phyloP scores from a whole-genome alignment of 2,113 vertebrate genomes.

The Taurulus bubalis region DNA sequence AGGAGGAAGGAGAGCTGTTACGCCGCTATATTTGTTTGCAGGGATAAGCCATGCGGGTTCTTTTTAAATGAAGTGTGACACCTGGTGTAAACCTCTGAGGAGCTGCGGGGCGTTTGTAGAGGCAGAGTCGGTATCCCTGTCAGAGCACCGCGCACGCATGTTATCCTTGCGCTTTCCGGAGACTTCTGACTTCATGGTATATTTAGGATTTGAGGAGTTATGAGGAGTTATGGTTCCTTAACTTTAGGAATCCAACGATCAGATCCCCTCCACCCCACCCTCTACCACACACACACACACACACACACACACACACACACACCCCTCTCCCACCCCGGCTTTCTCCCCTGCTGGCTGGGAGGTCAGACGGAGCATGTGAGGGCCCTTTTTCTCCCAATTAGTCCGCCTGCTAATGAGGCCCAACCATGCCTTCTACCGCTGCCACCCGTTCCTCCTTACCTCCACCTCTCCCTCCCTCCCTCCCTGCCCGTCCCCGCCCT shows the following conservation, averaged over 20 bases:
- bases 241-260: slow-evolving; percentile 55
- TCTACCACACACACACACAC: background rate
- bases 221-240: slow-evolving; percentile 59
- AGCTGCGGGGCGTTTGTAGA: slow-evolving; percentile 33
- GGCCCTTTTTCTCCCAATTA: slow-evolving; percentile 84
- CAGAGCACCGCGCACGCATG: slow-evolving; percentile 11
- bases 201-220: slow-evolving; percentile 58
- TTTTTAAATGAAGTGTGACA: slow-evolving; percentile 80
- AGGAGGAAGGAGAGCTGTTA: slow-evolving; percentile 58
- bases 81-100: slow-evolving; percentile 77
- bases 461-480: slow-evolving; percentile 52
- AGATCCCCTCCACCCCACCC: slow-evolving; percentile 6
- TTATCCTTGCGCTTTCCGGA: slow-evolving; percentile 49
- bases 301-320: slow-evolving; percentile 2
- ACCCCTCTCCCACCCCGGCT: slow-evolving; percentile 48
- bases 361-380: slow-evolving; percentile 83
- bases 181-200: slow-evolving; percentile 42
- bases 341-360: slow-evolving; percentile 79
- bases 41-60: slow-evolving; percentile 62
- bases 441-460: slow-evolving; percentile 58
- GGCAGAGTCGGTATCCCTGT: slow-evolving; percentile 30
- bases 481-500: slow-evolving; percentile 38
- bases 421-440: slow-evolving; percentile 62
- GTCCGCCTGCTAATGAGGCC: slow-evolving; percentile 82
- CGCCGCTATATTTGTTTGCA: slow-evolving; percentile 55